A percentile compares a stretch with the other conserved stretches of the same genome.
Evolutionary conservation across 2,888 invertebrate species (phyloP).

Genomic region (Andrena marginata): DNA sequence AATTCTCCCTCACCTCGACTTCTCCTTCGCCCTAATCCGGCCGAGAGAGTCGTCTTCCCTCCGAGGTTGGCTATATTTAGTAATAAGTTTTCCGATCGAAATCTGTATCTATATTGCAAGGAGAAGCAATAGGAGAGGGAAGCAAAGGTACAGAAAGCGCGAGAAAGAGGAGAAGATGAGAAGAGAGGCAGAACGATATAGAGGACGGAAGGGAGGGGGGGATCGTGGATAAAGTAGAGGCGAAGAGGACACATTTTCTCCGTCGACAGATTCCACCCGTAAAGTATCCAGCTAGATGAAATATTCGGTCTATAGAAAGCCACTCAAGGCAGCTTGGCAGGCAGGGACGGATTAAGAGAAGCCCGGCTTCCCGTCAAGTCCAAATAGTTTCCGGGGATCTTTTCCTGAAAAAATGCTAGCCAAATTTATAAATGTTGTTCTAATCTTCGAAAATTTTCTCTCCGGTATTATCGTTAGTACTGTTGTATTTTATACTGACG

Average conservation of each 20-base stretch:
- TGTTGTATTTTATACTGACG: not conserved
- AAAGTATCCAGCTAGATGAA: conserved; percentile 72
- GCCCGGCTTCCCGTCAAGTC: conserved; percentile 51
- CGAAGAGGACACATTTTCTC: conserved; percentile 64
- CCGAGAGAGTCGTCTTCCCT: conserved; percentile 41
- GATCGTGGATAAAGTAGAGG: conserved; percentile 39
- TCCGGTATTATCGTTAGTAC: not conserved
- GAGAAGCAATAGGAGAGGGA: conserved; percentile 26
- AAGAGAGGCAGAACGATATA: conserved; percentile 2
- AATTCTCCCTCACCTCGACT: conserved; percentile 42
- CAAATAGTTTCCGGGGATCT: conserved; percentile 61
- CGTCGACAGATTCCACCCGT: conserved; percentile 69
- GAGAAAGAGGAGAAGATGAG: conserved; percentile 1
- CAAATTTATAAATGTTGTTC: conserved; percentile 42
- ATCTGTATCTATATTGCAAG: conserved; percentile 62
- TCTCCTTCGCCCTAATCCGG: conserved; percentile 52
- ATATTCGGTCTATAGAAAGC: conserved; percentile 71
- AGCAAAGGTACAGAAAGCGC: conserved; percentile 15
- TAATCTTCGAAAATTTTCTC: conserved; percentile 32
- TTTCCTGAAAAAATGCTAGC: conserved; percentile 33
- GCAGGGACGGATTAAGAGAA: conserved; percentile 68
- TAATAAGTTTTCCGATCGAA: conserved; percentile 66
- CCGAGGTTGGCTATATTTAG: conserved; percentile 56
- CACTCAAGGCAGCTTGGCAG: conserved; percentile 64
- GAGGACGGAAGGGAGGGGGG: not conserved